These are phyloP conservation scores for Battus philenor DNA, from an alignment of 1,140 invertebrate species.

Conservation along the genomic window DNA sequence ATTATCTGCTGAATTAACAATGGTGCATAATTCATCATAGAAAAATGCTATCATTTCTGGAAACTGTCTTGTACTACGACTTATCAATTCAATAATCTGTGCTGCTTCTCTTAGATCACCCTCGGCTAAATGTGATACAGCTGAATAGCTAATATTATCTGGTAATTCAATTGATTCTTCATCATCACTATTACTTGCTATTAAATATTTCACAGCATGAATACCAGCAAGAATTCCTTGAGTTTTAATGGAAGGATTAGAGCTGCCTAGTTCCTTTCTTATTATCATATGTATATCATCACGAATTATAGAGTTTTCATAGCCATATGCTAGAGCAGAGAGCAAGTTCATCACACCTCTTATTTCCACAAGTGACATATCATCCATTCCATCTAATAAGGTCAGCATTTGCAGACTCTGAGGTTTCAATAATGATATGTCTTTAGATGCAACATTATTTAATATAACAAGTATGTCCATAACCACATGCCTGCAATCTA, in stretches of 20 bases:
- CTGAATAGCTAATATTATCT: conserved; percentile 44
- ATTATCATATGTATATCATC: conserved; percentile 72
- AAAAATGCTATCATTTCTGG: conserved; percentile 80
- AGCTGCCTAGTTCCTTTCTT: conserved; percentile 65
- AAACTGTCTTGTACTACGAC: conserved; percentile 52
- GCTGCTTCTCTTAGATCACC: conserved; percentile 62
- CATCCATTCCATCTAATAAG: conserved; percentile 60
- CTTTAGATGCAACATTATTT: conserved; percentile 54
- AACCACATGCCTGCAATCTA: conserved; percentile 54
- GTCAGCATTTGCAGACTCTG: conserved; percentile 67
- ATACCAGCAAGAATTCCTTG: conserved; percentile 67
- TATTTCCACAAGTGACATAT: conserved; percentile 55
- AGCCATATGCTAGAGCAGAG: conserved; percentile 62
- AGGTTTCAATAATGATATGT: conserved; percentile 56
- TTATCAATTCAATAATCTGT: conserved; percentile 61
- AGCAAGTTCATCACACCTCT: conserved; percentile 66
- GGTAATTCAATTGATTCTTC: conserved; percentile 34
- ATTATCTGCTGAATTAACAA: conserved; percentile 70
- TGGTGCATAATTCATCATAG: conserved; percentile 83
- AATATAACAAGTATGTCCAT: conserved; percentile 55
- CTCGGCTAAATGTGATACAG: conserved; percentile 45
- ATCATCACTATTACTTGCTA: conserved; percentile 31
- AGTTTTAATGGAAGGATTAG: conserved; percentile 54
- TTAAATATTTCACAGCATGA: conserved; percentile 68
- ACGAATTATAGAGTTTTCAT: conserved; percentile 61